Conservation (phyloP, 2,888 invertebrate species). For the Elegia similella region DNA sequence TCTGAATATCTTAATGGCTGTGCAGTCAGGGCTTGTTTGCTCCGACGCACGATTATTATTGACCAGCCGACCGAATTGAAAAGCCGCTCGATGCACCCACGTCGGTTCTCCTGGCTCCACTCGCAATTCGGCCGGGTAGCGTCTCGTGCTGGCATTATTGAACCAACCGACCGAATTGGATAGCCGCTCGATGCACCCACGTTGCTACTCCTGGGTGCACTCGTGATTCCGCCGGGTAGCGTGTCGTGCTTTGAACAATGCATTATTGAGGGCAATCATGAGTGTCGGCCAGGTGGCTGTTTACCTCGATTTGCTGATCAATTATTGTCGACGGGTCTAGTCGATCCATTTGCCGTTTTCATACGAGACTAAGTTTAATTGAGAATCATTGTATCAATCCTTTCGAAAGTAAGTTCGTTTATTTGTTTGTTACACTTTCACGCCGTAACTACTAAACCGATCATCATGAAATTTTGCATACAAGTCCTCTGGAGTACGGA, state of each 20-base stretch:
- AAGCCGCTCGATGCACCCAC: conserved; percentile 27
- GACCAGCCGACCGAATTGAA: conserved; percentile 39
- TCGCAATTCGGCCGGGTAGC: conserved; percentile 23
- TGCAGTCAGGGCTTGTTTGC: conserved; percentile 64
- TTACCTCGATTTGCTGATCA: conserved; percentile 67
- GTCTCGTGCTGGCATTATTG: conserved; percentile 47
- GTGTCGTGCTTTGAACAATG: conserved; percentile 61
- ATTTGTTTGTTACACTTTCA: no score
- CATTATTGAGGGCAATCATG: conserved; percentile 72
- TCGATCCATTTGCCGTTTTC: conserved; percentile 31
- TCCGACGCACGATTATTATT: conserved; percentile 52
- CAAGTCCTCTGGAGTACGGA: no score
- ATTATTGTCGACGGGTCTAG: conserved; percentile 53
- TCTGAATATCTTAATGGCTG: conserved; percentile 66
- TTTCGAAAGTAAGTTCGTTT: no score
- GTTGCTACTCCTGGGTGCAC: conserved; percentile 26
- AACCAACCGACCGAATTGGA: conserved; percentile 37
- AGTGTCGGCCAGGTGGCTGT: conserved; percentile 60
- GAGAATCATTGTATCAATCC: not conserved
- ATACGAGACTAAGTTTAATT: conserved; percentile 30
- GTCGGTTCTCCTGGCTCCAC: conserved; percentile 25
- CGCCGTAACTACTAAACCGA: no score
- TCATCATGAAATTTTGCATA: no score
- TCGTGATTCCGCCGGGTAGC: conserved; percentile 25
- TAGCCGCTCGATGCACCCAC: conserved; percentile 27